Percentiles rank a stretch among this genome's conserved stretches.
Conservation (phyloP, 2,797 vertebrate genomes). For the Sus cebifrons region DNA sequence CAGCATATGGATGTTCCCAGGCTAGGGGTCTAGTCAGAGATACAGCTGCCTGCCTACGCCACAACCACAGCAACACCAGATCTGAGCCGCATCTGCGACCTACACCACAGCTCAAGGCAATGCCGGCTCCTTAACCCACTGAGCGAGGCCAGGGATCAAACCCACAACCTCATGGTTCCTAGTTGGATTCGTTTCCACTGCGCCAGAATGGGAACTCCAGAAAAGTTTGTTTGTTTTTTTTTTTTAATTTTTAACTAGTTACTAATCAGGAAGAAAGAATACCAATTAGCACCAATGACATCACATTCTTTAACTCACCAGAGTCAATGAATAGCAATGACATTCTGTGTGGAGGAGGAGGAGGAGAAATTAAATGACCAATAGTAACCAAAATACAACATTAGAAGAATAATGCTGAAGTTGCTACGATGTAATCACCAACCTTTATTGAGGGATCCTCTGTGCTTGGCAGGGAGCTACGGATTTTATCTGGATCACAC, state of each 20-base stretch:
- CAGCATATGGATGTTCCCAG: too few species aligned
- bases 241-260: constrained; percentile 12
- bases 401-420: neutral
- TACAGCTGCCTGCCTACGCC: too few species aligned
- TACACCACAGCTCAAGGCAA: too few species aligned
- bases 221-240: neutral
- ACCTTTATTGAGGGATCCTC: neutral
- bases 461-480: neutral
- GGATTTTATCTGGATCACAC: neutral
- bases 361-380: neutral
- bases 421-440: neutral
- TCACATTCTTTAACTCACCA: neutral
- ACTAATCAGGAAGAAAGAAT: constrained; percentile 55
- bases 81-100: too few species aligned
- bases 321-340: constrained; percentile 3
- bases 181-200: too few species aligned
- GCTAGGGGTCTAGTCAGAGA: too few species aligned
- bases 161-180: too few species aligned
- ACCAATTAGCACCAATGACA: neutral
- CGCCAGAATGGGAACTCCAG: too few species aligned
- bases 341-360: neutral
- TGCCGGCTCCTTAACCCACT: too few species aligned
- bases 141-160: too few species aligned
- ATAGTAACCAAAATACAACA: neutral
- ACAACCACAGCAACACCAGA: too few species aligned